A percentile compares a stretch with the other conserved stretches of the same genome.
Conservation (phyloP, 2,888 invertebrate genomes). For the Merodon equestris region DNA sequence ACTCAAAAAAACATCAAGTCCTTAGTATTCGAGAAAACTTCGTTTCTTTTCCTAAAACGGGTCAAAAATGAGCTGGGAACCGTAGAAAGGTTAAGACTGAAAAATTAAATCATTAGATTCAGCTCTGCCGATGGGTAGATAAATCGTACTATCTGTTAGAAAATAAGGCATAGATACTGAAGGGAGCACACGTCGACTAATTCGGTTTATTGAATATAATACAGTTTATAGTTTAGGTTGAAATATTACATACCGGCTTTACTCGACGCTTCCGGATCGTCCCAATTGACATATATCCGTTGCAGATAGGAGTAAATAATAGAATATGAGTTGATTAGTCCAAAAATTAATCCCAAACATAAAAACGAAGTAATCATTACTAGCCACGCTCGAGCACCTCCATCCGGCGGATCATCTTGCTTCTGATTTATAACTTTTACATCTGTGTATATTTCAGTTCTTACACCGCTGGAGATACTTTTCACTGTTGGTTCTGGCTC, state of each 20-base stretch:
- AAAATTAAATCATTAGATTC: too few relatives aligned
- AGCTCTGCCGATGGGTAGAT: too few relatives aligned
- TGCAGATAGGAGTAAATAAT: conserved; percentile 59
- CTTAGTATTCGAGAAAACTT: too few relatives aligned
- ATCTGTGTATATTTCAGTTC: conserved; percentile 45
- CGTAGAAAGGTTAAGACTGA: too few relatives aligned
- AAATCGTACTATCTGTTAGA: too few relatives aligned
- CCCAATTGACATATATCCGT: conserved; percentile 22
- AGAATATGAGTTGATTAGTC: conserved; percentile 58
- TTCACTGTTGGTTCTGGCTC: neutral
- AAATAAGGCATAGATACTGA: neutral
- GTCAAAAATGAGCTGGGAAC: too few relatives aligned
- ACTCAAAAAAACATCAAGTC: too few relatives aligned
- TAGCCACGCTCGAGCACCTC: conserved; percentile 60
- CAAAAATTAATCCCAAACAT: conserved; percentile 57
- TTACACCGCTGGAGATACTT: neutral
- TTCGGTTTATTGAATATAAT: too few relatives aligned
- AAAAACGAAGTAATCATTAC: conserved; percentile 60
- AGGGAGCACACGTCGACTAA: too few relatives aligned
- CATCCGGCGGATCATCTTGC: conserved; percentile 49
- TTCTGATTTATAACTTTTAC: conserved; percentile 16
- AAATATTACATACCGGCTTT: conserved; percentile 62
- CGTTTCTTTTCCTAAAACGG: too few relatives aligned
- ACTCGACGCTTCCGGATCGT: conserved; percentile 58
- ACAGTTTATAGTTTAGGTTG: too few relatives aligned